Evolutionary conservation across 2,888 invertebrate genomes (phyloP).

Genomic region (Tolmerus cingulatus): DNA sequence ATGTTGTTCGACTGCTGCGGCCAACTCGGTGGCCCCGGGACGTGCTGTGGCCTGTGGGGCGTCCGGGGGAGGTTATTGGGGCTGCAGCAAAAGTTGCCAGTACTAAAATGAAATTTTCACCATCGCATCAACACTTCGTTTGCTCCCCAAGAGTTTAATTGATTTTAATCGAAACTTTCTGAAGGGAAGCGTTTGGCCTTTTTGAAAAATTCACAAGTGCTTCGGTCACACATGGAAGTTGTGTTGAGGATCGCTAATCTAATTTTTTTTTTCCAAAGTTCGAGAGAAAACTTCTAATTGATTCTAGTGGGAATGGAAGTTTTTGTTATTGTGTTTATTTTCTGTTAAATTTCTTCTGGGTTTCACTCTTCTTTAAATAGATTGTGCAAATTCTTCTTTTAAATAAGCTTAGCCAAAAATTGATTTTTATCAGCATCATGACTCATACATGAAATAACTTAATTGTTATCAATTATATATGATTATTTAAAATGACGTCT

Average conservation of each 20-base stretch:
- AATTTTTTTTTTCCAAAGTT: not conserved
- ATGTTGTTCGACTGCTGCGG: not conserved
- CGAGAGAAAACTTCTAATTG: not conserved
- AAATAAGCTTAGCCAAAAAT: no score
- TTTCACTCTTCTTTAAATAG: not conserved
- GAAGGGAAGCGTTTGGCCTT: not conserved
- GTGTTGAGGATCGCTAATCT: not conserved
- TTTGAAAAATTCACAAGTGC: not conserved
- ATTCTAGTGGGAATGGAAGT: not conserved
- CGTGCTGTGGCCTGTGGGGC: not conserved
- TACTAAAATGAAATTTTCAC: slow-evolving; percentile 7
- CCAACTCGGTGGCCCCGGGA: not conserved
- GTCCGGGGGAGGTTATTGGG: not conserved
- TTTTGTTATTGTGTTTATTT: not conserved
- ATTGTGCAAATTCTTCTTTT: not conserved
- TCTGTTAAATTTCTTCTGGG: not conserved
- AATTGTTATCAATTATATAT: no score
- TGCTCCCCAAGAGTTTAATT: slow-evolving; percentile 1
- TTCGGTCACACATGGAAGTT: not conserved
- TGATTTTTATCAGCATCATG: no score
- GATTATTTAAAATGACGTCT: no score
- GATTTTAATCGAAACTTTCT: slow-evolving; percentile 19
- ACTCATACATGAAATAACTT: no score
- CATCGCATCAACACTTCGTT: slow-evolving; percentile 12
- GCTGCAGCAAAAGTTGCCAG: not conserved